phyloP scores from a whole-genome alignment of 1,140 invertebrate genomes.

The Neelides sp. region DNA sequence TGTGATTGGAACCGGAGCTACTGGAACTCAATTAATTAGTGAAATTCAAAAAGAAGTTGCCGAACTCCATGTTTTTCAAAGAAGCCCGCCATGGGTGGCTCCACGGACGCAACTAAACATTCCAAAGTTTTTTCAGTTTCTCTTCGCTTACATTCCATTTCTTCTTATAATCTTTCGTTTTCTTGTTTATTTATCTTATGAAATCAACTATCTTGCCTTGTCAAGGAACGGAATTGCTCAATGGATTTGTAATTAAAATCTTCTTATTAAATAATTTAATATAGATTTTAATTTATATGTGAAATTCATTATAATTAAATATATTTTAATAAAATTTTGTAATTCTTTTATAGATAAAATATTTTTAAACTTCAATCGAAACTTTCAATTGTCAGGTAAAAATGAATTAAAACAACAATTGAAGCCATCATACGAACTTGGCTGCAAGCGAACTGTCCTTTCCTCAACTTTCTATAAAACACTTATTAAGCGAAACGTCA shows the following conservation, averaged over 20 bases:
- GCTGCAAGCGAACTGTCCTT: too few relatives aligned
- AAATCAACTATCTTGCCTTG: background rate
- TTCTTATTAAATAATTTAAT: too few relatives aligned
- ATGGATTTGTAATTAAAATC: background rate
- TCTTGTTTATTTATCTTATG: background rate
- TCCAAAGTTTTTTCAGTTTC: background rate
- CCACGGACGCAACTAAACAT: background rate
- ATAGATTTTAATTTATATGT: too few relatives aligned
- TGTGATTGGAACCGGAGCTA: conserved; percentile 16
- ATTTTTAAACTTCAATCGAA: too few relatives aligned
- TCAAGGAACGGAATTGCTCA: conserved; percentile 1
- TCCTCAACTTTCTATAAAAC: too few relatives aligned
- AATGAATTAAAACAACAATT: too few relatives aligned
- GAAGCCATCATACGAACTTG: too few relatives aligned
- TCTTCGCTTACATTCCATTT: background rate
- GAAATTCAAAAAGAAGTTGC: background rate
- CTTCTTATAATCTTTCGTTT: conserved; percentile 1
- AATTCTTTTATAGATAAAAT: background rate
- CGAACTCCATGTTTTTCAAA: conserved; percentile 1
- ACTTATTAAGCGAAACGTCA: background rate
- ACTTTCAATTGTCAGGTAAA: too few relatives aligned
- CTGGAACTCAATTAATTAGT: background rate
- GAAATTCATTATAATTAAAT: background rate
- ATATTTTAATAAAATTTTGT: background rate
- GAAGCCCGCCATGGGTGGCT: background rate